Percentiles rank a stretch among this genome's conserved stretches.
phyloP scores from a whole-genome alignment of 2,113 vertebrate species.

The Pelusios castaneus region DNA sequence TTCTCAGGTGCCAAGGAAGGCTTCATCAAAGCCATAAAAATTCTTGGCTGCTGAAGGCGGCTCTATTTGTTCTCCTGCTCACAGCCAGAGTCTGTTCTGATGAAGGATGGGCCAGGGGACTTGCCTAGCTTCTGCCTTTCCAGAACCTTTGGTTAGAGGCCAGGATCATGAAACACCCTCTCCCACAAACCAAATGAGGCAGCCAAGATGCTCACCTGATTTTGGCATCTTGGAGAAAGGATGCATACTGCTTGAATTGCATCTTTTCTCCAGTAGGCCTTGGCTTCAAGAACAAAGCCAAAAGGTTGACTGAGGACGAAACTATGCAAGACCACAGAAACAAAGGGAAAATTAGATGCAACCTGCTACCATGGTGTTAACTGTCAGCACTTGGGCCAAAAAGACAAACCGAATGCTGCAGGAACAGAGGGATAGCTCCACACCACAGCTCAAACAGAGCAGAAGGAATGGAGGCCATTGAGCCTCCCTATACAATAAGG shows the following conservation, averaged over 20 bases:
- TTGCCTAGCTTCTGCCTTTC: not conserved
- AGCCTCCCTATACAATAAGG: too few species aligned
- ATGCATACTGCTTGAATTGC: not conserved
- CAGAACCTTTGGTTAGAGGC: not conserved
- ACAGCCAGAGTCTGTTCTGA: not conserved
- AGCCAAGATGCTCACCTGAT: not conserved
- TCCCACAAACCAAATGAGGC: not conserved
- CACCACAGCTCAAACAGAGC: not conserved
- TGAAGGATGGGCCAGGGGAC: not conserved
- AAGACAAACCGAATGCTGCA: not conserved
- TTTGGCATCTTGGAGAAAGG: not conserved
- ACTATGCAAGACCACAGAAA: not conserved
- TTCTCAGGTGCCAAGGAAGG: not conserved
- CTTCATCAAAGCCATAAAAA: not conserved
- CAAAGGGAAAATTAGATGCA: not conserved
- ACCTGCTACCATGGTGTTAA: not conserved
- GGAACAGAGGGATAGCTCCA: not conserved
- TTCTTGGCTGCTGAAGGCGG: not conserved
- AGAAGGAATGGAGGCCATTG: not conserved
- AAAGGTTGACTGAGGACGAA: not conserved
- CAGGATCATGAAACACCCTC: fast-evolving
- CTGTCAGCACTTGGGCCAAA: not conserved
- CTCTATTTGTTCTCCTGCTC: not conserved
- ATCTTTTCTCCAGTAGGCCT: not conserved
- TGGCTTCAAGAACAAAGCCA: not conserved